Percentiles rank a stretch among this genome's conserved stretches.
Evolutionary conservation across 1,140 invertebrate genomes (phyloP).

Genomic region (Diorhabda elongata): DNA sequence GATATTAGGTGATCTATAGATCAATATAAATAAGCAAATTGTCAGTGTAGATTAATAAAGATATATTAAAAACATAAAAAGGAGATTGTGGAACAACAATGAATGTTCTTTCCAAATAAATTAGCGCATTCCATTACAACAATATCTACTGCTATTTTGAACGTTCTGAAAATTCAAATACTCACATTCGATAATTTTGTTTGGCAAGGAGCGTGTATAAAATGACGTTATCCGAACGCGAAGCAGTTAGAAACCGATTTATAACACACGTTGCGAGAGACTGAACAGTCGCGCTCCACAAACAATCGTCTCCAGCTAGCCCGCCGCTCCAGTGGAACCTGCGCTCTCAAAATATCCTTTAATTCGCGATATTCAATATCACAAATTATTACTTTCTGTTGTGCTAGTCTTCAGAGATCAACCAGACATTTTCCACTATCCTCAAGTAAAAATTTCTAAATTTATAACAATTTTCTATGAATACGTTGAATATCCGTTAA

Average conservation of each 20-base stretch:
- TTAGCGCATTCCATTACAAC: too few relatives aligned
- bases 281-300: background rate
- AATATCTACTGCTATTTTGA: too few relatives aligned
- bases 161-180: background rate
- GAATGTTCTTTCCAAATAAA: too few relatives aligned
- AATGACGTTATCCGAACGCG: background rate
- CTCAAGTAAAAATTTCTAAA: background rate
- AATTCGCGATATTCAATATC: conserved; percentile 14
- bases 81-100: too few relatives aligned
- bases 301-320: conserved; percentile 4
- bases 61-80: too few relatives aligned
- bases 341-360: conserved; percentile 11
- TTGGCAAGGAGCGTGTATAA: background rate
- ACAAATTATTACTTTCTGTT: conserved; percentile 8
- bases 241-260: background rate
- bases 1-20: too few relatives aligned
- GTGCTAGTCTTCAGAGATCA: background rate
- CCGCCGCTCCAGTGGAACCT: conserved; percentile 6
- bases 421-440: background rate
- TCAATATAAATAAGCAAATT: too few relatives aligned
- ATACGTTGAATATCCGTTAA: too few relatives aligned
- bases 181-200: background rate
- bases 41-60: too few relatives aligned
- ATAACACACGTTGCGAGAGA: conserved; percentile 1
- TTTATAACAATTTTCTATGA: too few relatives aligned